Base-by-base conservation (phyloP, 2,113 vertebrate genomes). In the Poeciliopsis turrubarensis region DNA sequence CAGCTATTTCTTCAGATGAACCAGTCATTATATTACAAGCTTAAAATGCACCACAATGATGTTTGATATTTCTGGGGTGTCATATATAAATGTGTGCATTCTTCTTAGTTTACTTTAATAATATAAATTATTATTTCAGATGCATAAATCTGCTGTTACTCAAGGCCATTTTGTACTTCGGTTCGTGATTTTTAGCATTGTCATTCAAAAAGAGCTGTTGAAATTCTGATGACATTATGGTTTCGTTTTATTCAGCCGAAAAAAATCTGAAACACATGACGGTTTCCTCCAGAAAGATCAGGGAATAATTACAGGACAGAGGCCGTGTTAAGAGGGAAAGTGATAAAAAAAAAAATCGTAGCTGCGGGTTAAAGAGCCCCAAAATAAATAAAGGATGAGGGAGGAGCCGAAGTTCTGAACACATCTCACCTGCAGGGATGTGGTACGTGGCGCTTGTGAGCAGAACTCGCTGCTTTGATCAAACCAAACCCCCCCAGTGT, bases 391-490 rank as follows among this genome's bases (percentile, higher is more conserved):
- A 80, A 73, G 65, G 64, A 41, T 67, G 68, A 82, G 68, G 66
- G 75, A 76, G 63, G 39, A 37, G 74, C 67, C 3, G 32, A 70
- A 25, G 2, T 31, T 30, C 27, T 75, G 63, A 47, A 65, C 65
- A 72, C 39, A 79, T 81, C 85, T 90, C 84, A 86, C 68, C 88
- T 79, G 85, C 81, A 90, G 89, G 87, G 79, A 87, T 73, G 83
- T 72, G 54, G 74, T 79, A 92, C 91, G 83, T 89, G 91, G 87
- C 89, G 75, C 51, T 87, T 83, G 85, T 73, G 88, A 93, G 78
- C 75, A 89, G 61, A 73, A 84, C 86, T 90, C 91, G 80, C 91
- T 91, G 90, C 85, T 71, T 67, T 74, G 92, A 95, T 94, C 91
- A 95, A 94, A 93, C 78, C 75, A 75, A 82, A 80, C 41, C 81